Evolutionary conservation across 2,113 vertebrate genomes (phyloP).

Genomic region (Myotis yumanensis): DNA sequence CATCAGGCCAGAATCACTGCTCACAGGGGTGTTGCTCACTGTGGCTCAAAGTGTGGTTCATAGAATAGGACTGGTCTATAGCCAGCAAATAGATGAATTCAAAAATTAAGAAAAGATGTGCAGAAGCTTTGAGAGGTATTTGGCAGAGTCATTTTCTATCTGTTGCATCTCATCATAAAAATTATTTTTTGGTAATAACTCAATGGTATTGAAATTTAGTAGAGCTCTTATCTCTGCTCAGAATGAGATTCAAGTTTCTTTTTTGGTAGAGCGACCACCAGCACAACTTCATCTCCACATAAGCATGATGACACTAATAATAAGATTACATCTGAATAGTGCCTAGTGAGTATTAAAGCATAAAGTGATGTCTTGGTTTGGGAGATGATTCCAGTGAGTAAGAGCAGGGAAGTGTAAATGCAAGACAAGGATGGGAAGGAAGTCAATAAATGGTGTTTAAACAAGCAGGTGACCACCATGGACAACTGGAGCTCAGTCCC

Average conservation of each 20-base stretch:
- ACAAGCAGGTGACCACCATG: not conserved
- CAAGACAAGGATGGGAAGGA: not conserved
- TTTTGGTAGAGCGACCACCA: not conserved
- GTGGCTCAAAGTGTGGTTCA: not conserved
- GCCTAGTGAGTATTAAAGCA: not conserved
- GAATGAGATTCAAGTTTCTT: conserved; percentile 2
- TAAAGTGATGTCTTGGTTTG: not conserved
- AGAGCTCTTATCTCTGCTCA: not conserved
- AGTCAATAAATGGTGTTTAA: not conserved
- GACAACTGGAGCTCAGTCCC: not conserved
- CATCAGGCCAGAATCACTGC: not conserved
- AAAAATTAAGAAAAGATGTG: not conserved
- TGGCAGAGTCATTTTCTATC: not conserved
- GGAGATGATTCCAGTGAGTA: not conserved
- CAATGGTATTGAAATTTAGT: not conserved
- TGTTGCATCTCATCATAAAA: not conserved
- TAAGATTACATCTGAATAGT: not conserved
- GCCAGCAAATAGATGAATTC: not conserved
- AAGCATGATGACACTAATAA: not conserved
- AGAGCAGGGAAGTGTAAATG: not conserved
- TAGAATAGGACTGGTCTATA: not conserved
- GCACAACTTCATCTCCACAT: not conserved
- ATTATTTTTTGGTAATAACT: not conserved
- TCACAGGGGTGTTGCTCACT: not conserved
- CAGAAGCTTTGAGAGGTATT: not conserved